Evolutionary conservation across 2,113 vertebrate species (phyloP).

Genomic region (Fregetta grallaria): DNA sequence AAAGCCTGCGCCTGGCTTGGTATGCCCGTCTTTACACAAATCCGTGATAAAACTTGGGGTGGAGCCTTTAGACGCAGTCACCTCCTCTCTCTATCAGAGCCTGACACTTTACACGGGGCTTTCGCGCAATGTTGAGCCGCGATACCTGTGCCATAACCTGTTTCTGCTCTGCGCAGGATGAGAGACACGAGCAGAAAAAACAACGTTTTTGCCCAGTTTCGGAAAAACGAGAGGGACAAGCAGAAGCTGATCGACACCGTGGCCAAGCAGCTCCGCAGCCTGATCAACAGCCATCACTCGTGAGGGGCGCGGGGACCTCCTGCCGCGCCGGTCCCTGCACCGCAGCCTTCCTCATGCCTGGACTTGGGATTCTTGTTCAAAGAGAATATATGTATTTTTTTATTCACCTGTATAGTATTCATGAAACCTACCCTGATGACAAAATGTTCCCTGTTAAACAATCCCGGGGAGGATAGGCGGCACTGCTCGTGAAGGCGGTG

Average conservation of each 20-base stretch:
- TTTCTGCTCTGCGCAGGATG: conserved; percentile 79
- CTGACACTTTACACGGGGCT: neutral
- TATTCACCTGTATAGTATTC: conserved; percentile 61
- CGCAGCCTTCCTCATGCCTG: neutral
- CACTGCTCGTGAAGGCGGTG: neutral
- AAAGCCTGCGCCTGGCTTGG: neutral
- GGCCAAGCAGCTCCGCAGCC: conserved; percentile 91
- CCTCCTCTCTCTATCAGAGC: neutral
- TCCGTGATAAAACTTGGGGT: rapidly evolving
- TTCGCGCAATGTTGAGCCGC: neutral
- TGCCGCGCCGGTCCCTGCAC: neutral
- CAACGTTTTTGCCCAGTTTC: conserved; percentile 93
- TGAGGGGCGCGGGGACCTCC: conserved; percentile 50
- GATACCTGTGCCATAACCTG: neutral
- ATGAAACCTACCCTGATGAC: neutral
- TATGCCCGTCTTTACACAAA: neutral
- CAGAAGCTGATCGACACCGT: conserved; percentile 95
- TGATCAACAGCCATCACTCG: conserved; percentile 88
- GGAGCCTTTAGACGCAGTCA: neutral
- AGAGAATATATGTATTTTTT: conserved; percentile 74
- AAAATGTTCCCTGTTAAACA: neutral
- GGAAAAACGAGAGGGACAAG: conserved; percentile 93
- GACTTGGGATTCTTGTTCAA: conserved; percentile 14
- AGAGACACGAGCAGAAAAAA: conserved; percentile 92
- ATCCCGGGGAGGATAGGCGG: neutral